Conservation (phyloP, 1,140 invertebrate species). For the Eurosta solidaginis region DNA sequence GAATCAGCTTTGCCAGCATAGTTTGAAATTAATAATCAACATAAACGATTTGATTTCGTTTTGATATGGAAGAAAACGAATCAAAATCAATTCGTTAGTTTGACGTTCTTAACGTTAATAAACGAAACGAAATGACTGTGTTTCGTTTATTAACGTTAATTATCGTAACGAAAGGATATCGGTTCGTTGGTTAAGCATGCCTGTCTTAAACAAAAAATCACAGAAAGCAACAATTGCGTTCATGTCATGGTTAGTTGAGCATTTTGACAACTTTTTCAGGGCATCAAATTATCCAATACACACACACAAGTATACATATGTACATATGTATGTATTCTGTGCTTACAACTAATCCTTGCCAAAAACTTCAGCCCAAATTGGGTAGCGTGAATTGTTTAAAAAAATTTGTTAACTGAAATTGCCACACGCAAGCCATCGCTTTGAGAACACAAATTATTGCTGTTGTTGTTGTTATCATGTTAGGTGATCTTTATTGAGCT, state of each 20-base stretch:
- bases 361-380: not conserved
- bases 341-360: not conserved
- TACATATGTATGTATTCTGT: not conserved
- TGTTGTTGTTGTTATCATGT: not conserved
- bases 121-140: too few relatives aligned
- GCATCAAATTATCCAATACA: not conserved
- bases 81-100: too few relatives aligned
- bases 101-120: too few relatives aligned
- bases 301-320: not conserved
- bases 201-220: too few relatives aligned
- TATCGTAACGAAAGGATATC: too few relatives aligned
- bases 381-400: conserved; percentile 14
- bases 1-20: too few relatives aligned
- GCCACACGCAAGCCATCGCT: conserved; percentile 37
- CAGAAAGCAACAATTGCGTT: not conserved
- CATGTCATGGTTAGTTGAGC: not conserved
- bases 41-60: too few relatives aligned
- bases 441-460: not conserved
- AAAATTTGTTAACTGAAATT: conserved; percentile 34
- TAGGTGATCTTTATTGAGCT: not conserved
- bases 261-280: conserved; percentile 26
- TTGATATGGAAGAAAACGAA: too few relatives aligned
- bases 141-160: too few relatives aligned
- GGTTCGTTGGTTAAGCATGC: too few relatives aligned
- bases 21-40: too few relatives aligned